Base-by-base conservation (phyloP, 92 coral and sea anemone genomes). In the Paragorgia papillata region DNA sequence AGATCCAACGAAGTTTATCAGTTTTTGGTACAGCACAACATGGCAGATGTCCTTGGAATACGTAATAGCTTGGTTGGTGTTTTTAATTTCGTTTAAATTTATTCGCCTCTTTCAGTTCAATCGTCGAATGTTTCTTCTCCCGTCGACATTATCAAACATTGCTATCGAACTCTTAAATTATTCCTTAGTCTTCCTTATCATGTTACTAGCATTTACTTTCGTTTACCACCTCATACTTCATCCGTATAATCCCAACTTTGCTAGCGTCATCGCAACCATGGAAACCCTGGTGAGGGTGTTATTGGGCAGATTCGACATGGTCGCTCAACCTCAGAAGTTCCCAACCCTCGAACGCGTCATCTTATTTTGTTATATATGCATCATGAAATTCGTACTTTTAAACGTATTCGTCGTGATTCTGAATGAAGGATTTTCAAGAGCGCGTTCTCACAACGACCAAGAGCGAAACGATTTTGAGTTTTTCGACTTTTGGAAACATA, bases 21-120 rank as follows among this genome's bases (percentile, higher is more conserved):
- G 88, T 53, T 95, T 95, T 65, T 91, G 88, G 56, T 73, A 89
- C 86, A 86, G 90, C 41, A 86, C 91, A 24, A 66, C 97, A 29
- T 95, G 97, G 99, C 95, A 95, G 59, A 87, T 86, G 29, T 50
- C 85, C 51, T 85, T 95, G 39, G 99, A 95, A 73, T 82, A 80
- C 74, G 69, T 83, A 55, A 80, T 95, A 44, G 99, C 90, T 6
- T 68, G 88, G 41, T 57, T 87, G 0, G 89, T 84, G 17, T 95
- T 91, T 73, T 69, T 79, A 21, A 73, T 84, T 0, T 84, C 83
- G 15, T 39, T 91, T 14, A 95, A 95, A 61, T 80, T 91, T 53
- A 73, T 95, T 28, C 89, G 90, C 34, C 78, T 95, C 12, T 75
- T 95, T 35, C 88, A 85, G 28, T 95, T 95, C 83, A 95, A 95